Percentiles rank a stretch among this genome's conserved stretches.
phyloP scores from a whole-genome alignment of 2,888 invertebrate genomes.

The Chrysolina haemoptera region DNA sequence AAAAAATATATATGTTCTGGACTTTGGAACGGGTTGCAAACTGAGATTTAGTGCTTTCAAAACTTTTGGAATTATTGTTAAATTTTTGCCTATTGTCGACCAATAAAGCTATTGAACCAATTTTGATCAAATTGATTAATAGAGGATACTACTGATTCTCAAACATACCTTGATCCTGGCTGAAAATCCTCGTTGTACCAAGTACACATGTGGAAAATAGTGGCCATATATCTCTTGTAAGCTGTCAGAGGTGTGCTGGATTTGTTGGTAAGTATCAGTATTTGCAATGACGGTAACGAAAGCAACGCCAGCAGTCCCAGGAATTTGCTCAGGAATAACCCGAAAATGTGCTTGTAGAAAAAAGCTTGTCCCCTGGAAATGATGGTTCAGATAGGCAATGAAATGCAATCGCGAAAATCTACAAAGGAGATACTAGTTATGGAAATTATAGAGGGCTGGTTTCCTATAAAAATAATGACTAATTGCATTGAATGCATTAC shows the following conservation, averaged over 20 bases:
- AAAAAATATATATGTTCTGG: no score
- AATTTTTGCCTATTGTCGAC: no score
- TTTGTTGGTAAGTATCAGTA: constrained; percentile 80
- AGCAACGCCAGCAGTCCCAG: constrained; percentile 83
- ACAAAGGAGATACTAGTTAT: background rate
- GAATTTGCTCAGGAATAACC: constrained; percentile 81
- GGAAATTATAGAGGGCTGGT: background rate
- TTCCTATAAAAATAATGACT: background rate
- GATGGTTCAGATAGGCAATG: constrained; percentile 21
- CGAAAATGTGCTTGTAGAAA: constrained; percentile 79
- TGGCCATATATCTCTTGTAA: constrained; percentile 84
- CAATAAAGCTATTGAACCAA: no score
- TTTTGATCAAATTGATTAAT: no score
- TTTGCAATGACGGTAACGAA: constrained; percentile 78
- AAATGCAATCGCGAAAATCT: background rate
- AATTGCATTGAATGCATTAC: background rate
- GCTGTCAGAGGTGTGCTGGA: constrained; percentile 78
- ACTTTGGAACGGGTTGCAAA: no score
- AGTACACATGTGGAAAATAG: constrained; percentile 80
- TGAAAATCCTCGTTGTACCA: constrained; percentile 85
- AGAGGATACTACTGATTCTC: no score
- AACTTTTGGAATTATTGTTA: no score
- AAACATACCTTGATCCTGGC: constrained; percentile 73
- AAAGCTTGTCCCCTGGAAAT: constrained; percentile 80
- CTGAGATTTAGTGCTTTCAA: no score